phyloP scores from a whole-genome alignment of 1,140 invertebrate species.

The Scaptodrosophila lebanonensis region DNA sequence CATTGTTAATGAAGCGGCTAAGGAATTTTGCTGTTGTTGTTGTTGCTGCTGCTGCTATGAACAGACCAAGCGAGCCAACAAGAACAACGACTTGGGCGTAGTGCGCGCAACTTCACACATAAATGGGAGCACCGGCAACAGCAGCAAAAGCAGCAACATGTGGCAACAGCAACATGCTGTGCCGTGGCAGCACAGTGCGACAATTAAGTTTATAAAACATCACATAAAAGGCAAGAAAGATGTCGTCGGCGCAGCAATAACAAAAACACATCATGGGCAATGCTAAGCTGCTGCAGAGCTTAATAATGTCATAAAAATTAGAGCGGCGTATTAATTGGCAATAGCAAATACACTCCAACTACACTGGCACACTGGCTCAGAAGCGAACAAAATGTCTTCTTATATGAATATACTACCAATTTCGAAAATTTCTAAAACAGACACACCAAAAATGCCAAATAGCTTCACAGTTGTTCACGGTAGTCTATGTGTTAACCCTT shows the following conservation, averaged over 20 bases:
- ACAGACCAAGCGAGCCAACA: conserved; percentile 27
- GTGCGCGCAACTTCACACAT: conserved; percentile 61
- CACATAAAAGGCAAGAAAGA: conserved; percentile 66
- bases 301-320: conserved; percentile 76
- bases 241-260: conserved; percentile 43
- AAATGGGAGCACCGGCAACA: conserved; percentile 63
- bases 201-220: conserved; percentile 71
- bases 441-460: no score
- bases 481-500: no score
- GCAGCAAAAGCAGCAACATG: no score
- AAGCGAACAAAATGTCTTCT: no score
- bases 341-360: no score
- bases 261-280: conserved; percentile 34
- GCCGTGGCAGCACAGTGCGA: conserved; percentile 43
- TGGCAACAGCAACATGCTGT: conserved; percentile 58
- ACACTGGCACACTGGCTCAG: no score
- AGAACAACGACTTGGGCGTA: conserved; percentile 18
- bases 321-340: conserved; percentile 74
- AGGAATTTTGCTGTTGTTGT: no score
- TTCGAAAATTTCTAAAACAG: no score
- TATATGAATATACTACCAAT: no score
- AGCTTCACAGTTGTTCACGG: no score
- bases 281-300: conserved; percentile 62
- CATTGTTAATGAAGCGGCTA: conserved; percentile 72
- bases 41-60: conserved; percentile 73